These are phyloP conservation scores for Semaprochilodus insignis DNA, from an alignment of 2,797 vertebrate genomes.

Conservation along the genomic window DNA sequence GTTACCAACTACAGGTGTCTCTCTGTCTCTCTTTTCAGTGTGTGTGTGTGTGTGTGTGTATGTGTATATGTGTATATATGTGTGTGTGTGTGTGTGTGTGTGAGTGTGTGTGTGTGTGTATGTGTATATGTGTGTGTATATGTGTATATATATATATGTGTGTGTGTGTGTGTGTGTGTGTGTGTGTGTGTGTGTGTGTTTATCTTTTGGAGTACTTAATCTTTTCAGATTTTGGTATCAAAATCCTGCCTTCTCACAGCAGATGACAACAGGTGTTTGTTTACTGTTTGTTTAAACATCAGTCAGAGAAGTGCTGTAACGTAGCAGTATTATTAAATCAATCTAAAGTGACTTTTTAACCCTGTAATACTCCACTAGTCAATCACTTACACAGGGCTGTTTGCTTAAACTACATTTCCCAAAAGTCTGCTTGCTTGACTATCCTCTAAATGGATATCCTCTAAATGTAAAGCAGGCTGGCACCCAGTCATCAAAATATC, in stretches of 20 bases:
- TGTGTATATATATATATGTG: slow-evolving; percentile 24
- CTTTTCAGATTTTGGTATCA: background rate
- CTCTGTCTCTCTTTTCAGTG: no score
- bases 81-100: slow-evolving; percentile 13
- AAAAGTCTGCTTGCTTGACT: no score
- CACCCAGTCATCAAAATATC: no score
- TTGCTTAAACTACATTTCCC: background rate
- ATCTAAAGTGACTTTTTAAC: background rate
- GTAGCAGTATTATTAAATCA: background rate
- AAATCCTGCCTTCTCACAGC: background rate
- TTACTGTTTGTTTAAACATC: background rate
- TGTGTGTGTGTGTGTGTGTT: background rate
- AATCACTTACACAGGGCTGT: background rate
- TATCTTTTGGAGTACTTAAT: background rate
- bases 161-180: slow-evolving; percentile 11
- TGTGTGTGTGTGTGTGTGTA: background rate
- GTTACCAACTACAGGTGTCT: no score
- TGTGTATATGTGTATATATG: slow-evolving; percentile 27
- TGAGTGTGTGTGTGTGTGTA: background rate
- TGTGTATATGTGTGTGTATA: background rate
- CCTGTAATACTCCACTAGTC: background rate
- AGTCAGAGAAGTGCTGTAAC: background rate
- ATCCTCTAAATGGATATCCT: no score
- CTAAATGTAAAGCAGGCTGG: no score
- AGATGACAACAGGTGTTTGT: background rate